phyloP scores from a whole-genome alignment of 2,113 vertebrate genomes.

The Heptranchias perlo region DNA sequence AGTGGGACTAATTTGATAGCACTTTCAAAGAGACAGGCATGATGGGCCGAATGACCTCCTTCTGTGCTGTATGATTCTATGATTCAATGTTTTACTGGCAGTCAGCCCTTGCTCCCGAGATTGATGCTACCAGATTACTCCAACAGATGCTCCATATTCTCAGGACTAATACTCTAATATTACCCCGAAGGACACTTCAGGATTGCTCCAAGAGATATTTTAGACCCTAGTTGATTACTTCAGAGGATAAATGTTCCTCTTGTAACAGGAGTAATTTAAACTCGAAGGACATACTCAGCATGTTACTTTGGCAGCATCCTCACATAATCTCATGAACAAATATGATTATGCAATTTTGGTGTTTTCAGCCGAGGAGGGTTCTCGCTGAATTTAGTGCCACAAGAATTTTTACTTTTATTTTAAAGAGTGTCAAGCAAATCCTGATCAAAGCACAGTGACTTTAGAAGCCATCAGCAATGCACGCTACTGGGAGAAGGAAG shows the following conservation, averaged over 20 bases:
- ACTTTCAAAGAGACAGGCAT: background rate
- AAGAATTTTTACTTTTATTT: too few species aligned
- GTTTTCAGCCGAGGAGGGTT: too few species aligned
- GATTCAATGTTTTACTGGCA: background rate
- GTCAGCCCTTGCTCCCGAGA: background rate
- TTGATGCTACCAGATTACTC: background rate
- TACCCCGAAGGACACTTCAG: background rate
- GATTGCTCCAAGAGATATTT: background rate
- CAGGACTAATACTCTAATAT: background rate
- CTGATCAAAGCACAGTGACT: too few species aligned
- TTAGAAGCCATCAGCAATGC: too few species aligned
- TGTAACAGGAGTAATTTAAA: background rate
- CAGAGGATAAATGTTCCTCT: background rate
- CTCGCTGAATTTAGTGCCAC: too few species aligned
- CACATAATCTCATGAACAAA: background rate
- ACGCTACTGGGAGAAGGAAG: too few species aligned
- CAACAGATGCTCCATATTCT: background rate
- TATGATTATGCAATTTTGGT: background rate
- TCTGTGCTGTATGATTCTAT: background rate
- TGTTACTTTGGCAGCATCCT: background rate
- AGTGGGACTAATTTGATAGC: background rate
- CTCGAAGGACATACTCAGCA: background rate
- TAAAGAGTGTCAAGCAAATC: too few species aligned
- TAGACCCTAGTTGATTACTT: background rate
- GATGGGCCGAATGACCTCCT: background rate